A percentile compares a stretch with the other conserved stretches of the same genome.
These are phyloP conservation scores for Trypoxylus dichotomus DNA, from an alignment of 1,140 invertebrate species.

Conservation along the genomic window DNA sequence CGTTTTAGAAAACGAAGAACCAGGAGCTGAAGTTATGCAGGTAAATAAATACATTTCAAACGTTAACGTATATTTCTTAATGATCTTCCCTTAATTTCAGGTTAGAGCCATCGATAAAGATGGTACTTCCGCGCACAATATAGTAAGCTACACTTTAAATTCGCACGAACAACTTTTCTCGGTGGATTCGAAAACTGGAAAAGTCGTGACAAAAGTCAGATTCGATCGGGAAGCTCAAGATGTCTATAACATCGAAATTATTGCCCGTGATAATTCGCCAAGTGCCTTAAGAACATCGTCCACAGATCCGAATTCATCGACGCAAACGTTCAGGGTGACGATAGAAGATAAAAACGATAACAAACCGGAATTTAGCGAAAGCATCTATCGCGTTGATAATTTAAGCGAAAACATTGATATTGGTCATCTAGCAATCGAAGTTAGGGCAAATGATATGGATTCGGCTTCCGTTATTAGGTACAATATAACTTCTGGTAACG, in stretches of 20 bases:
- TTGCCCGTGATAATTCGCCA: constrained; percentile 82
- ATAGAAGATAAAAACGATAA: constrained; percentile 94
- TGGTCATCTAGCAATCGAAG: constrained; percentile 77
- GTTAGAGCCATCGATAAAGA: constrained; percentile 80
- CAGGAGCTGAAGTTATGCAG: constrained; percentile 81
- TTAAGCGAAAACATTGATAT: constrained; percentile 82
- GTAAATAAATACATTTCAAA: constrained; percentile 52
- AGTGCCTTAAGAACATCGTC: constrained; percentile 76
- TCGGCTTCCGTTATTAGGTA: constrained; percentile 80
- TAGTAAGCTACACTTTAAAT: constrained; percentile 74
- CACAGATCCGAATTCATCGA: constrained; percentile 66
- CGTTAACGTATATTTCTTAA: neutral
- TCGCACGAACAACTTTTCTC: constrained; percentile 72
- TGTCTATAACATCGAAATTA: constrained; percentile 82
- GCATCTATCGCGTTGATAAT: constrained; percentile 73
- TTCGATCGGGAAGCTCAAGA: constrained; percentile 82
- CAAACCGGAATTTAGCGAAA: constrained; percentile 74
- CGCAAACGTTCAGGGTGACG: constrained; percentile 79
- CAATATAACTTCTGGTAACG: constrained; percentile 77
- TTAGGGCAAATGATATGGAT: constrained; percentile 78
- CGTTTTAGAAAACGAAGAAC: constrained; percentile 80
- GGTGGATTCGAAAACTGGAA: constrained; percentile 80
- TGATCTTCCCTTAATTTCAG: constrained; percentile 16
- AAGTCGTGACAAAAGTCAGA: constrained; percentile 73
- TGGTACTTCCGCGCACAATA: constrained; percentile 78